Percentiles rank a stretch among this genome's conserved stretches.
phyloP scores from a whole-genome alignment of 1,140 invertebrate genomes.

The Brachionus koreanus region DNA sequence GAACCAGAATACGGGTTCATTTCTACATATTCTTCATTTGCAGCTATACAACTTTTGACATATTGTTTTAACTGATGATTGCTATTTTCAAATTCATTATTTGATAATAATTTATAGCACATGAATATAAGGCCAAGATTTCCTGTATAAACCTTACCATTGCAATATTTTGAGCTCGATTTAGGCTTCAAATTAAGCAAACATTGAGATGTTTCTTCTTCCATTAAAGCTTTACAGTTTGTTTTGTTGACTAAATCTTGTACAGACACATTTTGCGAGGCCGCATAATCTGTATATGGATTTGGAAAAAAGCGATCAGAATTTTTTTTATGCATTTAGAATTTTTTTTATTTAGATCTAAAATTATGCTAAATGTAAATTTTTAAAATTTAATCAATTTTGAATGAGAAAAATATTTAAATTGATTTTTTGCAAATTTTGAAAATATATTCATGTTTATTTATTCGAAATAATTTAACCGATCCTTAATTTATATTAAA shows the following conservation, averaged over 20 bases:
- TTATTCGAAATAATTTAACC: background rate
- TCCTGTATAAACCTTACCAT: conserved; percentile 22
- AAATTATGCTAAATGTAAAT: background rate
- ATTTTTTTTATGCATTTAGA: background rate
- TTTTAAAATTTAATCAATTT: background rate
- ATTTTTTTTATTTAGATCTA: background rate
- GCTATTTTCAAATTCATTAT: background rate
- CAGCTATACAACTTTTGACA: conserved; percentile 13
- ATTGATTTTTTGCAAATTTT: background rate
- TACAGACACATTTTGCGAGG: background rate
- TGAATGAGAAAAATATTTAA: background rate
- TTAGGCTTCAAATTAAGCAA: conserved; percentile 20
- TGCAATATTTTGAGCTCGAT: conserved; percentile 1
- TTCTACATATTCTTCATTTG: conserved; percentile 31
- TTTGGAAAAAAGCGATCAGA: background rate
- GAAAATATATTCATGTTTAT: background rate
- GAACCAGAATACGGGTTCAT: background rate
- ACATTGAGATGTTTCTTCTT: background rate
- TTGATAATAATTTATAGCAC: conserved; percentile 21
- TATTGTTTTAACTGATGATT: background rate
- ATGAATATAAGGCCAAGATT: conserved; percentile 39
- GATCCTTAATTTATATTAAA: background rate
- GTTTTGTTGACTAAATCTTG: background rate
- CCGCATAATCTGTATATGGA: background rate
- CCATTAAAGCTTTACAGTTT: background rate